These are phyloP conservation scores for Cotesia chilonis DNA, from an alignment of 1,140 invertebrate genomes.

Conservation along the genomic window DNA sequence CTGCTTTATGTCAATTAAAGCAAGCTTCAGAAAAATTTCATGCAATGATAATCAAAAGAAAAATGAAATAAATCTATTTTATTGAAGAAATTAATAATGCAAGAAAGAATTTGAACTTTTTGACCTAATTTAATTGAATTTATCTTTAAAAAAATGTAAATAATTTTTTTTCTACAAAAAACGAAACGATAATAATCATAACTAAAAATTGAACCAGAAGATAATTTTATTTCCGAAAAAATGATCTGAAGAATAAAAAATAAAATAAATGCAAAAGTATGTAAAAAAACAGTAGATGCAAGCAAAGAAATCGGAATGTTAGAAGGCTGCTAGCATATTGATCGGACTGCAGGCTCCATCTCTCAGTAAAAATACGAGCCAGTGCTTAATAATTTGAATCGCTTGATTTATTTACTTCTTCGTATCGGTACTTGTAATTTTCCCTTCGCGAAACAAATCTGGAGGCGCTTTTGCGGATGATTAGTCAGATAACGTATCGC, in stretches of 20 bases:
- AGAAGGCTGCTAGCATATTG: conserved; percentile 54
- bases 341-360: conserved; percentile 48
- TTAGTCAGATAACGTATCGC: no score
- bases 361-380: conserved; percentile 35
- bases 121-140: no score
- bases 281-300: conserved; percentile 15
- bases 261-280: neutral
- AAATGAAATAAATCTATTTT: no score
- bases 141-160: no score
- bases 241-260: neutral
- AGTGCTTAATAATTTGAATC: neutral
- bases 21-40: no score
- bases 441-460: neutral
- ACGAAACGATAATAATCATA: neutral
- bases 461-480: no score
- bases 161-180: no score
- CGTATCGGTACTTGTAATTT: neutral
- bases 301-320: conserved; percentile 55
- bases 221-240: no score
- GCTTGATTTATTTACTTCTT: neutral
- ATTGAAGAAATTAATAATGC: no score
- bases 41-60: no score
- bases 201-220: neutral
- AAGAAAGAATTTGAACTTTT: no score
- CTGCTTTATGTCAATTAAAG: no score